Evolutionary conservation across 2,797 vertebrate genomes (phyloP).

Genomic region (Gobionotothen gibberifrons): DNA sequence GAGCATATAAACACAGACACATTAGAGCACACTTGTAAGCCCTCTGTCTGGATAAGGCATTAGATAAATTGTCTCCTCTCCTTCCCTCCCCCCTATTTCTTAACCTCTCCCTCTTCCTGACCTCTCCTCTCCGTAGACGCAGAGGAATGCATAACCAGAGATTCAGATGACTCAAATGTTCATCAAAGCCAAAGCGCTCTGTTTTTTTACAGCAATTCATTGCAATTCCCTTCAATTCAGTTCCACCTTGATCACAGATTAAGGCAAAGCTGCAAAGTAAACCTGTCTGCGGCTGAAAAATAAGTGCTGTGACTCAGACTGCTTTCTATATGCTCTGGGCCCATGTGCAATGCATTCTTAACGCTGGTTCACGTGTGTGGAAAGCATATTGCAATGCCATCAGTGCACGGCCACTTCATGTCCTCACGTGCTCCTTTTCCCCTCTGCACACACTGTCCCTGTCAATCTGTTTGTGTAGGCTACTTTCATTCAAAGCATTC

Average conservation of each 20-base stretch:
- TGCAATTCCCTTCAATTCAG: conserved; percentile 31
- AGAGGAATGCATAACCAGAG: conserved; percentile 69
- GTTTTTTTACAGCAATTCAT: conserved; percentile 33
- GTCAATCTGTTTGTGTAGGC: background rate
- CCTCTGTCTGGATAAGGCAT: conserved; percentile 70
- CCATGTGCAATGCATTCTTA: conserved; percentile 1
- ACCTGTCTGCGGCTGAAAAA: conserved; percentile 23
- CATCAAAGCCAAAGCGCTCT: conserved; percentile 41
- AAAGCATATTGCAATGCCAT: conserved; percentile 47
- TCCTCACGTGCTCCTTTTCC: conserved; percentile 44
- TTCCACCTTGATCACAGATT: conserved; percentile 30
- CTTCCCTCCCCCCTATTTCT: background rate
- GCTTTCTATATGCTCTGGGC: conserved; percentile 11
- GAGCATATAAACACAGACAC: conserved; percentile 54
- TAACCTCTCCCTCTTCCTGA: conserved; percentile 60
- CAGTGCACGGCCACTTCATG: conserved; percentile 30
- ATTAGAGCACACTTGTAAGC: conserved; percentile 51
- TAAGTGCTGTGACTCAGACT: background rate
- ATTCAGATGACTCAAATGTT: conserved; percentile 56
- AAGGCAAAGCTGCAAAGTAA: conserved; percentile 20
- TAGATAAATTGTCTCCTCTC: conserved; percentile 62
- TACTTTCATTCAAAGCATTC: conserved; percentile 5
- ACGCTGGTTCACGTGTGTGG: background rate
- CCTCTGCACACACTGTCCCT: background rate
- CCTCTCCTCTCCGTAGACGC: conserved; percentile 53